Percentiles rank a stretch among this genome's conserved stretches.
phyloP scores from a whole-genome alignment of 2,113 vertebrate species.

The Hippocampus zosterae region DNA sequence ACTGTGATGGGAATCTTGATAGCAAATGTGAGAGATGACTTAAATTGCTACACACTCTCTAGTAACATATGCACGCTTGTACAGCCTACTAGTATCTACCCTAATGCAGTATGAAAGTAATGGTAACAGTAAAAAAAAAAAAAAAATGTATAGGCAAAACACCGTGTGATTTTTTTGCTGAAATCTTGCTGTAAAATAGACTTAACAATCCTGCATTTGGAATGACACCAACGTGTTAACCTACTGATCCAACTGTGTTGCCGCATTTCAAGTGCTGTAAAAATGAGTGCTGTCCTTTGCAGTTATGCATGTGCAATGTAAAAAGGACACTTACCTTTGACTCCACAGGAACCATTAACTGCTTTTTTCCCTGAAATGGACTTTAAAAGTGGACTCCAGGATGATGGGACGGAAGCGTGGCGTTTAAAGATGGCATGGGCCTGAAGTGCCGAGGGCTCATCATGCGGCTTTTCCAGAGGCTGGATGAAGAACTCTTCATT shows the following conservation, averaged over 20 bases:
- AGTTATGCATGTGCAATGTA: not conserved
- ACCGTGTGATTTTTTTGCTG: too few species aligned
- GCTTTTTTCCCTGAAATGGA: conserved; percentile 45
- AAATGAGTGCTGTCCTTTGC: not conserved
- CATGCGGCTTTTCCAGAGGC: conserved; percentile 65
- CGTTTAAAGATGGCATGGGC: conserved; percentile 87
- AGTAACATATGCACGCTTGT: not conserved
- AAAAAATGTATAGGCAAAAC: not conserved
- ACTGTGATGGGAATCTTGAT: conserved; percentile 44
- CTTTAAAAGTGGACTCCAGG: conserved; percentile 13
- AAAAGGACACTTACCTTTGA: conserved; percentile 54
- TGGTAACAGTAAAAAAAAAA: not conserved
- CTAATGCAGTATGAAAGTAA: not conserved
- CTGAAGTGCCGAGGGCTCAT: conserved; percentile 54
- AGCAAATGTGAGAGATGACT: not conserved
- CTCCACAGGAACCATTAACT: conserved; percentile 60
- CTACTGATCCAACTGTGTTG: not conserved
- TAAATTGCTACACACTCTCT: not conserved
- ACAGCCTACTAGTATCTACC: not conserved
- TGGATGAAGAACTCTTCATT: conserved; percentile 89
- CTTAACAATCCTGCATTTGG: too few species aligned
- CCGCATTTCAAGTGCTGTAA: not conserved
- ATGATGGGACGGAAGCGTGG: conserved; percentile 42
- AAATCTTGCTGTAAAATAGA: too few species aligned
- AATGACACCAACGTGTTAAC: not conserved